These are phyloP conservation scores for Eucidaris tribuloides DNA, from an alignment of 35 echinoderm and acorn worm species.

Conservation along the genomic window DNA sequence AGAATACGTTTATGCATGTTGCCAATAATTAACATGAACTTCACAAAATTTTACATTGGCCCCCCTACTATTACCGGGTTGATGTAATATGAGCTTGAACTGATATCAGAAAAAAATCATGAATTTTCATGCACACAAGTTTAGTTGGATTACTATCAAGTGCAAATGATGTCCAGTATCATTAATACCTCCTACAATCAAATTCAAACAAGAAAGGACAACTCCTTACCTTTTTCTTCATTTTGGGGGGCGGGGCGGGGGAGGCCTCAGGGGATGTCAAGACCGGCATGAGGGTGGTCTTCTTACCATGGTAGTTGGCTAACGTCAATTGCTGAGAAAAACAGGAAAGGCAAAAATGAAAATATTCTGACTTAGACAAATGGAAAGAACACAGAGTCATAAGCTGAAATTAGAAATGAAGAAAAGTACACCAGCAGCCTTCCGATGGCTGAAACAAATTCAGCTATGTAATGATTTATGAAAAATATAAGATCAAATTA, in stretches of 20 bases:
- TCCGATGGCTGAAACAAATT: background rate
- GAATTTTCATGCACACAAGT: background rate
- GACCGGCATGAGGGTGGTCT: constrained; percentile 41
- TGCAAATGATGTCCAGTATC: background rate
- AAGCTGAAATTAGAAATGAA: background rate
- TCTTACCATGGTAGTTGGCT: constrained; percentile 59
- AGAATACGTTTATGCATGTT: too few relatives aligned
- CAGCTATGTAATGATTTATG: background rate
- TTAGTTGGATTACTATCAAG: background rate
- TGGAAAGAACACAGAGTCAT: background rate
- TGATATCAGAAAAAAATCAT: background rate
- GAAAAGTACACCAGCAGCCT: background rate
- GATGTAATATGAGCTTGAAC: background rate
- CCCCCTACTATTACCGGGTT: too few relatives aligned
- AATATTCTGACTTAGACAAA: background rate
- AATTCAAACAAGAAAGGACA: background rate
- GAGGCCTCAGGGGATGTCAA: constrained; percentile 47
- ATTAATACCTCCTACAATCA: background rate
- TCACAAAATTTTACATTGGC: too few relatives aligned
- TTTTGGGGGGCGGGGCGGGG: background rate
- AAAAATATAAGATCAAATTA: too few relatives aligned
- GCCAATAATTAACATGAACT: too few relatives aligned
- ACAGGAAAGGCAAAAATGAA: background rate
- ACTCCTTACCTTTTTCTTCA: background rate
- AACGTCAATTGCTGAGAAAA: constrained; percentile 71